Evolutionary conservation across 92 coral and sea anemone species (phyloP).

Genomic region (Phymanthus crucifer): DNA sequence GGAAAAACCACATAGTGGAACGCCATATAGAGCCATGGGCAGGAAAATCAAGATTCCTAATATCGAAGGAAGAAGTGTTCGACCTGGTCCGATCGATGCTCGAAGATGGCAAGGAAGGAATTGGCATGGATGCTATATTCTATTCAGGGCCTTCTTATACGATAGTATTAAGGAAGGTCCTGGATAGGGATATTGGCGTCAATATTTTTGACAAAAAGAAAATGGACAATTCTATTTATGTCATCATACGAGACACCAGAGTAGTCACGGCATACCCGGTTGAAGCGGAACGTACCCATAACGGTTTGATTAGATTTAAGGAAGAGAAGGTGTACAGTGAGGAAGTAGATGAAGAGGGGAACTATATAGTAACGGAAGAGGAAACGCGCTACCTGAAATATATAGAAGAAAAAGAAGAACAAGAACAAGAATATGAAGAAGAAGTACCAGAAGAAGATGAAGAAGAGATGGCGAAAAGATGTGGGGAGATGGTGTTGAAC

Average conservation of each 20-base stretch:
- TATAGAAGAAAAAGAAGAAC: neutral
- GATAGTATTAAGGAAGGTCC: neutral
- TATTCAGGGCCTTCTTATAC: neutral
- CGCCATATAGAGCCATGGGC: neutral
- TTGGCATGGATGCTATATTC: neutral
- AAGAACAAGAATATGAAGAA: neutral
- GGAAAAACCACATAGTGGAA: neutral
- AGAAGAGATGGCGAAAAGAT: neutral
- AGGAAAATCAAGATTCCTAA: neutral
- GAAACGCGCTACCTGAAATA: neutral
- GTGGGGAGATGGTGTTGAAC: neutral
- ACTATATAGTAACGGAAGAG: neutral
- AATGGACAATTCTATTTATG: neutral
- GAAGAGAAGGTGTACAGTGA: neutral
- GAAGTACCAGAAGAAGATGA: neutral
- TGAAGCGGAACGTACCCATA: too few relatives aligned
- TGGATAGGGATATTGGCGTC: neutral
- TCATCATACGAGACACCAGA: neutral
- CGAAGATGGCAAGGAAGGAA: neutral
- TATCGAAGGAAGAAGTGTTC: neutral
- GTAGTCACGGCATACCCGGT: neutral
- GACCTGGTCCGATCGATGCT: neutral
- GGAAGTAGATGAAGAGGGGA: neutral
- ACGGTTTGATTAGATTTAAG: neutral
- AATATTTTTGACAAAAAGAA: neutral